Evolutionary conservation across 2,888 invertebrate species (phyloP), one percentile per base, ranked within the genome.

Genomic region (Ornithoptera alexandrae): DNA sequence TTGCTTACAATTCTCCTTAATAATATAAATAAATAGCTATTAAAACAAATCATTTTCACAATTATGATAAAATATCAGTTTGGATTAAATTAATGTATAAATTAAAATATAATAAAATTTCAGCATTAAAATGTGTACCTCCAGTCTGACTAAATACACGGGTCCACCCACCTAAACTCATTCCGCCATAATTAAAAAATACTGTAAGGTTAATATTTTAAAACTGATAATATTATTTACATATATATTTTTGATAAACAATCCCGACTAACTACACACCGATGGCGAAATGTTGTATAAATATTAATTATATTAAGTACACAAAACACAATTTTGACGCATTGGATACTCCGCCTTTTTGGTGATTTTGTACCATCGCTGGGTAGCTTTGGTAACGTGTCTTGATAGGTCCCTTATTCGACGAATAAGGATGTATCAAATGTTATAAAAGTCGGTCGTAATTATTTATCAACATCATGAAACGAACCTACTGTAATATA

Each of bases 1-100:
- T 85, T 87, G 84, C 86, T 86, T 88, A 88, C 81, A 87, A 86
- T 86, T 84, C 87, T 90, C 87, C 87, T 86, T 89, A 89, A 78
- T 79, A 82, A 78, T 75, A 84, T 81, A 82, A 85, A 81, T 65
- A 70, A 70, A 70, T 92, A 89, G 82, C 83, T 86, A 87, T 85
- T 67, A 70, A 63, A 70, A 59, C 67, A 67, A 63, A 72, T 75
- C 84, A 87, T 86, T 84, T 78, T 82, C 84, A 84, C 82, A 83
- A 82, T 83, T 81, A 78, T 83, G 86, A 89, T 88, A 90, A 87
- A 87, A 90, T 84, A 86, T 83, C 83, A 81, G 79, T 64, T 65
- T 83, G 83, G 80, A 83, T 81, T 83, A 84, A 80, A 84, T 86
- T 84, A 77, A 77, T 30, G 62, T 67, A 71, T 75, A 77, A 72